Evolutionary conservation across 2,113 vertebrate species (phyloP), one percentile per base, ranked within the genome.

Genomic region (Vulpes lagopus): DNA sequence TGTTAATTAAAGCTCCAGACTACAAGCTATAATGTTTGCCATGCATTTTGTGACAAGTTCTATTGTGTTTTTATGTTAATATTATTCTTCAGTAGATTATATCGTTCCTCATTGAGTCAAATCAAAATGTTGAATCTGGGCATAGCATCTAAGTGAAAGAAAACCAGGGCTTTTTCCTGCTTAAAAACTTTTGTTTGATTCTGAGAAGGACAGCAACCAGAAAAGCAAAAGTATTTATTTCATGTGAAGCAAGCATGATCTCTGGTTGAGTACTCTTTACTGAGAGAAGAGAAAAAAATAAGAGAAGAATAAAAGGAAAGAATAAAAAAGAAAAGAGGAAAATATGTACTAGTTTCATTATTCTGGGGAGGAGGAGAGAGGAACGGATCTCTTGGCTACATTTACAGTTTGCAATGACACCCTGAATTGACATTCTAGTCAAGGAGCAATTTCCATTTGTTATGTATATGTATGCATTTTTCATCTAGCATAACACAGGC

Each of bases 1-100:
- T 94, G 76, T 96, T 99, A 98, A 98, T 98, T 98, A 98, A 83
- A 91, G 53, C 95, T 93, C 71, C 98, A 96, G 97, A 97, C 90
- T 95, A 49, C 95, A 92, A 51, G 96, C 67, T 89, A 92, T 97
- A 96, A 93, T 92, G 92, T 91, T 91, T 94, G 81, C 43, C 96
- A 95, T 96, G 97, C 87, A 88, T 96, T 98, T 98, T 98, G 94
- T 98, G 97, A 98, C 97, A 98, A 96, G 96, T 98, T 95, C 97
- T 98, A 94, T 91, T 97, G 95, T 95, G 87, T 76, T 98, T 98
- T 95, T 96, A 97, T 97, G 94, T 98, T 86, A 98, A 97, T 97
- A 98, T 97, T 94, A 98, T 98, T 94, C 81, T 97, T 98, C 59
- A 97, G 96, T 97, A 97, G 94, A 98, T 96, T 97, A 74, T 82